phyloP scores from a whole-genome alignment of 1,140 invertebrate genomes.

The Caenorhabditis tropicalis region DNA sequence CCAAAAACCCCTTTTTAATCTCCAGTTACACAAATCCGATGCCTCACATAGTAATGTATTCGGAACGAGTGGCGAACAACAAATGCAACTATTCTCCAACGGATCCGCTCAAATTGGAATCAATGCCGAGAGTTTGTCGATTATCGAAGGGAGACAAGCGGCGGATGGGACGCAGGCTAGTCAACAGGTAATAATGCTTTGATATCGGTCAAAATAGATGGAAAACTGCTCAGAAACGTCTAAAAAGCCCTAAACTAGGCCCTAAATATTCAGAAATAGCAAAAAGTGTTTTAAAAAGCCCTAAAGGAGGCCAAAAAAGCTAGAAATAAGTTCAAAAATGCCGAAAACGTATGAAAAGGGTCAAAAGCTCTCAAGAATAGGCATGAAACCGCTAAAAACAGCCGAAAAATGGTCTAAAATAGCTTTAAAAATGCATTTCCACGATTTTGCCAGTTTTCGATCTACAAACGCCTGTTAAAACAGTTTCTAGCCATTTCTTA shows the following conservation, averaged over 20 bases:
- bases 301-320: too few relatives aligned
- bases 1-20: background rate
- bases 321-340: too few relatives aligned
- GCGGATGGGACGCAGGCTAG: slow-evolving; percentile 8
- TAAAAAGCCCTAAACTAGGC: too few relatives aligned
- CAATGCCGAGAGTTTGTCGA: background rate
- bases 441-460: too few relatives aligned
- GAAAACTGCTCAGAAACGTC: too few relatives aligned
- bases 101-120: slow-evolving; percentile 10
- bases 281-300: too few relatives aligned
- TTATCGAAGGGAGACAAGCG: background rate
- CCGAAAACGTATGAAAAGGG: too few relatives aligned
- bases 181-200: background rate
- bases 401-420: background rate
- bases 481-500: too few relatives aligned
- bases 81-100: background rate
- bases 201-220: background rate
- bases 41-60: background rate
- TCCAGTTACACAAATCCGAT: slow-evolving; percentile 22
- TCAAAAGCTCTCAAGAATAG: too few relatives aligned
- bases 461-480: too few relatives aligned
- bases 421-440: background rate
- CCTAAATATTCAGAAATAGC: too few relatives aligned
- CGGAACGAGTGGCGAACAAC: background rate
- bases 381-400: background rate